phyloP scores from a whole-genome alignment of 1,140 invertebrate genomes.

The Platyscapa corneri region DNA sequence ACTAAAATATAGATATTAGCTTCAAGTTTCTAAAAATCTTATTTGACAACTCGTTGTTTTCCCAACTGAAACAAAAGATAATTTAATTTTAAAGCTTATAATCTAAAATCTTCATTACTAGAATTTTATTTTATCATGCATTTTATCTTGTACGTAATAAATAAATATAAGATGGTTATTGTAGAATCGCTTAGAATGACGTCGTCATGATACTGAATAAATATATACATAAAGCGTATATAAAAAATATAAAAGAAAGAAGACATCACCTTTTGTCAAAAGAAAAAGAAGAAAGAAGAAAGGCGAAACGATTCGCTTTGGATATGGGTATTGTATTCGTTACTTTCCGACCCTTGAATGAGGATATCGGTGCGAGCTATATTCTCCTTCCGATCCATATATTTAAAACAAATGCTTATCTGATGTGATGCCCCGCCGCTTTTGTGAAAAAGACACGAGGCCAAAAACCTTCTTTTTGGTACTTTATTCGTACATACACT shows the following conservation, averaged over 20 bases:
- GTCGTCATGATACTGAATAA: neutral
- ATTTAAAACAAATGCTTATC: constrained; percentile 72
- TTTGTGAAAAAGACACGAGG: constrained; percentile 65
- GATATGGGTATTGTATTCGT: constrained; percentile 62
- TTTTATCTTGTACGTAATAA: neutral
- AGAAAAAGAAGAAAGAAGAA: constrained; percentile 44
- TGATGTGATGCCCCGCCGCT: constrained; percentile 69
- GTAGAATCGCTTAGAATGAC: neutral
- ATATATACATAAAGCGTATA: neutral
- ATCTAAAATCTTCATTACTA: too few relatives aligned
- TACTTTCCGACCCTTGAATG: constrained; percentile 52
- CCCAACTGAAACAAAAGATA: too few relatives aligned
- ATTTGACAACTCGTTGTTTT: too few relatives aligned
- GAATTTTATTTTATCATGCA: too few relatives aligned
- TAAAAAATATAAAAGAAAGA: constrained; percentile 22
- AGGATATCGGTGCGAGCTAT: constrained; percentile 48
- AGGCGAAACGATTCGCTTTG: constrained; percentile 52
- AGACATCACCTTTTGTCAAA: neutral
- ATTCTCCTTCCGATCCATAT: constrained; percentile 66
- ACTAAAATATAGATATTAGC: too few relatives aligned
- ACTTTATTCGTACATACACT: constrained; percentile 40
- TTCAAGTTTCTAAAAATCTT: too few relatives aligned
- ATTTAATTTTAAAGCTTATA: too few relatives aligned
- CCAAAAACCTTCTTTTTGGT: constrained; percentile 57
- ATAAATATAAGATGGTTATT: neutral